A percentile compares a stretch with the other conserved stretches of the same genome.
phyloP scores from a whole-genome alignment of 2,113 vertebrate genomes.

The Phocoena sinus region DNA sequence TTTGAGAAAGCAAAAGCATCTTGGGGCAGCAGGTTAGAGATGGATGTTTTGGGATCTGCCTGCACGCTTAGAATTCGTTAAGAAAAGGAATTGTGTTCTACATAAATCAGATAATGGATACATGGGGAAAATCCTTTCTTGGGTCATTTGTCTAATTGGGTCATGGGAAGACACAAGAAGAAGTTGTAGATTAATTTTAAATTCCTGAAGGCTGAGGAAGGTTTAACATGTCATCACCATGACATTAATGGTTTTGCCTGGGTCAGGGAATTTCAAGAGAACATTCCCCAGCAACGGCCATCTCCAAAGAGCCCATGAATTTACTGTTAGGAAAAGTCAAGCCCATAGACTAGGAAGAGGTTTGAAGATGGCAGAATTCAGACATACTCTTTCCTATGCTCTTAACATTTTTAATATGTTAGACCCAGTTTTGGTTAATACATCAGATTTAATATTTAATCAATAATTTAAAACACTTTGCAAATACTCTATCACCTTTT shows the following conservation, averaged over 20 bases:
- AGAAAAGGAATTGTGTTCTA: neutral
- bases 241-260: neutral
- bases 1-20: neutral
- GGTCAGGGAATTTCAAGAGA: neutral
- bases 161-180: neutral
- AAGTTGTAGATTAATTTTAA: neutral
- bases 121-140: neutral
- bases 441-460: neutral
- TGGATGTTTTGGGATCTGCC: neutral
- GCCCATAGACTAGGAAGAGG: neutral
- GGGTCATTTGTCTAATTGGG: rapidly evolving
- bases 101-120: neutral
- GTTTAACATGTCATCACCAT: neutral
- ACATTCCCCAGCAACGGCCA: neutral
- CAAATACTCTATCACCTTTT: neutral
- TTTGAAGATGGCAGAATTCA: neutral
- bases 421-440: neutral
- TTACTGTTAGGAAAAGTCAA: neutral
- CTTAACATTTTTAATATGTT: neutral
- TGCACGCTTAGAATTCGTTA: neutral
- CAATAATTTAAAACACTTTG: neutral
- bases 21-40: neutral
- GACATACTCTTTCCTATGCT: neutral
- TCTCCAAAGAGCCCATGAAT: neutral
- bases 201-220: neutral